phyloP scores from a whole-genome alignment of 2,888 invertebrate species.

The Chymomyza amoena region DNA sequence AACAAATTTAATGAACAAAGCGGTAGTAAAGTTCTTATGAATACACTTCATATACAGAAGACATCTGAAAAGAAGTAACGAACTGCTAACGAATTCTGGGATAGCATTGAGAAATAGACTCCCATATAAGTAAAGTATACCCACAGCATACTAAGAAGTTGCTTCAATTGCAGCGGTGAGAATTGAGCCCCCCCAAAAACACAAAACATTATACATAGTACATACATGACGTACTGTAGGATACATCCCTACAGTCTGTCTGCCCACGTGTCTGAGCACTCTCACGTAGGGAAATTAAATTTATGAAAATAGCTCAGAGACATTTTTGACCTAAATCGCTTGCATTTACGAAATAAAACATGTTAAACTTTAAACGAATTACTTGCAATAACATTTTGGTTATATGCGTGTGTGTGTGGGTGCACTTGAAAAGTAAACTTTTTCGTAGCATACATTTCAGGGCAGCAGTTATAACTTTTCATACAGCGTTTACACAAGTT shows the following conservation, averaged over 20 bases:
- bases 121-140: no score
- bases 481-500: conserved; percentile 10
- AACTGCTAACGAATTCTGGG: no score
- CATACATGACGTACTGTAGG: no score
- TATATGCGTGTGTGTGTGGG: background rate
- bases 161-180: no score
- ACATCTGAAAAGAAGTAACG: no score
- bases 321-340: conserved; percentile 28
- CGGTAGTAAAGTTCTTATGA: no score
- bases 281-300: conserved; percentile 21
- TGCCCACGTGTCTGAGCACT: conserved; percentile 13
- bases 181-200: no score
- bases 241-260: background rate
- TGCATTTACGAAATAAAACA: conserved; percentile 25
- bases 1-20: no score
- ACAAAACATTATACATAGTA: no score
- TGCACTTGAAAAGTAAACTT: background rate
- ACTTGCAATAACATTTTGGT: conserved; percentile 4
- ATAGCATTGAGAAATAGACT: no score
- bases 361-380: conserved; percentile 44
- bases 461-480: conserved; percentile 18
- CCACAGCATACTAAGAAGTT: no score
- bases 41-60: no score
- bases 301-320: conserved; percentile 23
- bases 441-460: background rate